These are phyloP conservation scores for Podarcis muralis DNA, from an alignment of 2,113 vertebrate genomes.

Conservation along the genomic window DNA sequence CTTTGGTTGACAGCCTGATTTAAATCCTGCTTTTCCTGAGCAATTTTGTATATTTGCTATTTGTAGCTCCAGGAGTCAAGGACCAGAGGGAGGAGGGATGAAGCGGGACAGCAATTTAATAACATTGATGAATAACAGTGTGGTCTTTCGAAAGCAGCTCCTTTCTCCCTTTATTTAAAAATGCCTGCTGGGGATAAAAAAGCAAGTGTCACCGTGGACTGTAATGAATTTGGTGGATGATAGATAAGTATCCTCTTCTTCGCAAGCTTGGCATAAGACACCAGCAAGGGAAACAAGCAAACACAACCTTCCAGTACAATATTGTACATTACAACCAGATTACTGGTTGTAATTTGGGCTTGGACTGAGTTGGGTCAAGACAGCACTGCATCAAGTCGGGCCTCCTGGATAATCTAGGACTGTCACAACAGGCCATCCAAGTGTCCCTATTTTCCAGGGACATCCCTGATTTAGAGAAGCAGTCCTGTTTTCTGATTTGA, in stretches of 20 bases:
- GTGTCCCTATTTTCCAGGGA: too few species aligned
- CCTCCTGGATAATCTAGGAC: too few species aligned
- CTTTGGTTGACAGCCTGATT: slow-evolving; percentile 29
- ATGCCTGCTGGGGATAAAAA: slow-evolving; percentile 54
- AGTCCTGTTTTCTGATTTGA: too few species aligned
- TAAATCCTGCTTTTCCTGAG: slow-evolving; percentile 48
- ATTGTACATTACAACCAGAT: too few species aligned
- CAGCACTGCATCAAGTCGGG: too few species aligned
- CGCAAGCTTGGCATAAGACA: slow-evolving; percentile 5
- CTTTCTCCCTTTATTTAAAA: slow-evolving; percentile 54
- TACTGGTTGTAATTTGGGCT: too few species aligned
- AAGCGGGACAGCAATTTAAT: slow-evolving; percentile 51
- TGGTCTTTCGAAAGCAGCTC: slow-evolving; percentile 53
- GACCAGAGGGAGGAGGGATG: slow-evolving; percentile 24
- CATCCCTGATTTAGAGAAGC: too few species aligned
- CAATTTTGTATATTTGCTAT: slow-evolving; percentile 63
- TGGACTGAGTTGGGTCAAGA: too few species aligned
- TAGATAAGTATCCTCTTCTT: slow-evolving; percentile 33
- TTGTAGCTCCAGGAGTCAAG: slow-evolving; percentile 50
- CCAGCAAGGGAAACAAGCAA: neutral
- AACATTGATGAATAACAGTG: slow-evolving; percentile 63
- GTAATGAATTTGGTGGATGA: slow-evolving; percentile 23
- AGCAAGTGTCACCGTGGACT: slow-evolving; percentile 38
- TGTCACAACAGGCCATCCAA: too few species aligned
- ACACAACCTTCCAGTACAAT: neutral